Conservation (phyloP, 2,888 invertebrate species). For the Lasioglossum calceatum region DNA sequence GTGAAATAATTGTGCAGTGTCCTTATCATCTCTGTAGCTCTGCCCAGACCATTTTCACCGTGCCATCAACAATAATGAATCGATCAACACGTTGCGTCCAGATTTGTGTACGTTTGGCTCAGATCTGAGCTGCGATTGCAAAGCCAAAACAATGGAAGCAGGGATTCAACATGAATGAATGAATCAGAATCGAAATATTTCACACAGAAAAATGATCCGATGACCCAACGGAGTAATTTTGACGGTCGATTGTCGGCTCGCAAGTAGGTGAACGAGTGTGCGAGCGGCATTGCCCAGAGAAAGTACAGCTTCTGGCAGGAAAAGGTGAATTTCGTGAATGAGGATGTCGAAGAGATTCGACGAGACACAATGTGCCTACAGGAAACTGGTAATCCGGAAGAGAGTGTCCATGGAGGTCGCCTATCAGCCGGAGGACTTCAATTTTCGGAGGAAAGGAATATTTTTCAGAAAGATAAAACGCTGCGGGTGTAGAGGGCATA, state of each 20-base stretch:
- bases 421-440: not conserved
- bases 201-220: no score
- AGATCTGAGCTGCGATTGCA: not conserved
- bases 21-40: not conserved
- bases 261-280: constrained; percentile 5
- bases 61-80: not conserved
- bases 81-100: not conserved
- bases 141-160: not conserved
- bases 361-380: not conserved
- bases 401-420: not conserved
- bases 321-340: constrained; percentile 4
- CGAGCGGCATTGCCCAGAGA: not conserved
- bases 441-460: not conserved
- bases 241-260: not conserved
- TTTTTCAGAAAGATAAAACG: not conserved
- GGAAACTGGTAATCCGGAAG: not conserved
- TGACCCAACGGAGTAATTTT: not conserved
- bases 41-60: not conserved
- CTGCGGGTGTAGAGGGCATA: not conserved
- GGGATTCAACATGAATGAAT: not conserved
- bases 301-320: constrained; percentile 6
- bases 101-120: not conserved
- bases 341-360: not conserved
- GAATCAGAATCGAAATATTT: not conserved
- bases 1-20: not conserved